A percentile compares a stretch with the other conserved stretches of the same genome.
Evolutionary conservation across 1,140 invertebrate species (phyloP).

Genomic region (Mercenaria mercenaria): DNA sequence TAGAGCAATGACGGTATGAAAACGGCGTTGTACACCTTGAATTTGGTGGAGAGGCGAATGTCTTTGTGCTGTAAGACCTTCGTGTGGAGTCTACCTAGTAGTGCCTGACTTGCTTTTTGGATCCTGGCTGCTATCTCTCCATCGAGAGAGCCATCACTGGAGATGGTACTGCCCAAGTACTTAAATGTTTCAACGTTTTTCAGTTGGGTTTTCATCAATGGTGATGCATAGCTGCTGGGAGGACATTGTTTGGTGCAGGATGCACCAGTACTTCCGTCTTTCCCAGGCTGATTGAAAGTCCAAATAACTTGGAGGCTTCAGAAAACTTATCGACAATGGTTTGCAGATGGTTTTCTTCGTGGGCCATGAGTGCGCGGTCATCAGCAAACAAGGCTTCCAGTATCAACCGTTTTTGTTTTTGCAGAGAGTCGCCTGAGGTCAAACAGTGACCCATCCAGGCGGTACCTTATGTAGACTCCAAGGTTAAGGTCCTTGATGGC

Average conservation of each 20-base stretch:
- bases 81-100: too few species aligned
- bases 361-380: too few species aligned
- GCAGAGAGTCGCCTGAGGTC: not conserved
- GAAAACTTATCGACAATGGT: slow-evolving; percentile 34
- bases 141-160: too few species aligned
- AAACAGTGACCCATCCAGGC: not conserved
- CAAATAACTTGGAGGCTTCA: slow-evolving; percentile 45
- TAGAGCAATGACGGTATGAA: too few species aligned
- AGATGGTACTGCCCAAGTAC: not conserved
- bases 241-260: not conserved
- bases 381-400: not conserved
- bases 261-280: slow-evolving; percentile 52
- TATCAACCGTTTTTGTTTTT: not conserved
- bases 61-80: too few species aligned
- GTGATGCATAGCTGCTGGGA: not conserved
- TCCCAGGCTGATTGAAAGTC: slow-evolving; percentile 45
- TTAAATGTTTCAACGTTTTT: slow-evolving; percentile 16
- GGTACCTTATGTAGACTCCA: not conserved
- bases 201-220: slow-evolving; percentile 23
- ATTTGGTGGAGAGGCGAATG: too few species aligned
- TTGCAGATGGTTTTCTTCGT: too few species aligned
- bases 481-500: not conserved
- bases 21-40: too few species aligned
- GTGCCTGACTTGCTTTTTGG: too few species aligned
- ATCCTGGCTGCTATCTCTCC: too few species aligned